Evolutionary conservation across 2,797 vertebrate genomes (phyloP).

Genomic region (Rhodeus uyekii): DNA sequence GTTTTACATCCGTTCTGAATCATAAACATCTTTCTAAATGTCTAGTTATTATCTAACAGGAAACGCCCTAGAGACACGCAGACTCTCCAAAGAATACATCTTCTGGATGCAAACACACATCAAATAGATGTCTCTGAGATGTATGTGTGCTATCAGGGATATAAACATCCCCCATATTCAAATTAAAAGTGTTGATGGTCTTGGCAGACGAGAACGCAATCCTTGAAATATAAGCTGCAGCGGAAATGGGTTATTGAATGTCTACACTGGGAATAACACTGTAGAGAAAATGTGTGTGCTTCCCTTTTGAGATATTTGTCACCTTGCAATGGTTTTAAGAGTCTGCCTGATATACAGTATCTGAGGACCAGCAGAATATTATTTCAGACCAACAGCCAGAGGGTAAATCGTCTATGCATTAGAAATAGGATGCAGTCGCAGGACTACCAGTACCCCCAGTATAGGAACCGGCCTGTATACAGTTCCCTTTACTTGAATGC

Average conservation of each 20-base stretch:
- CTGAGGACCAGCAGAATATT: constrained; percentile 52
- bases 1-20: no score
- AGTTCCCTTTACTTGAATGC: neutral
- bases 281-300: constrained; percentile 59
- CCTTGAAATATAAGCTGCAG: constrained; percentile 67
- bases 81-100: no score
- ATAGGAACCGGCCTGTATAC: neutral
- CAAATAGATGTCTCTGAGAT: no score
- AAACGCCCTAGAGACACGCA: no score
- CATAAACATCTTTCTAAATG: no score
- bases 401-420: constrained; percentile 39
- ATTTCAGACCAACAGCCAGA: neutral
- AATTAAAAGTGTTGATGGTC: constrained; percentile 39
- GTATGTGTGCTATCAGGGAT: no score
- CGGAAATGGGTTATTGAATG: constrained; percentile 63
- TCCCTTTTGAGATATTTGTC: constrained; percentile 69
- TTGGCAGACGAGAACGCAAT: constrained; percentile 59
- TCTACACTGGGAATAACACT: constrained; percentile 34
- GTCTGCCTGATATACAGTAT: constrained; percentile 61
- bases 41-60: no score
- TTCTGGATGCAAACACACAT: no score
- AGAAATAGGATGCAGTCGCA: neutral
- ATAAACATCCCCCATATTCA: neutral
- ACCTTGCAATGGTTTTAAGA: constrained; percentile 60
- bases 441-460: neutral